Evolutionary conservation across 2,888 invertebrate species (phyloP).

Genomic region (Thereva unica): DNA sequence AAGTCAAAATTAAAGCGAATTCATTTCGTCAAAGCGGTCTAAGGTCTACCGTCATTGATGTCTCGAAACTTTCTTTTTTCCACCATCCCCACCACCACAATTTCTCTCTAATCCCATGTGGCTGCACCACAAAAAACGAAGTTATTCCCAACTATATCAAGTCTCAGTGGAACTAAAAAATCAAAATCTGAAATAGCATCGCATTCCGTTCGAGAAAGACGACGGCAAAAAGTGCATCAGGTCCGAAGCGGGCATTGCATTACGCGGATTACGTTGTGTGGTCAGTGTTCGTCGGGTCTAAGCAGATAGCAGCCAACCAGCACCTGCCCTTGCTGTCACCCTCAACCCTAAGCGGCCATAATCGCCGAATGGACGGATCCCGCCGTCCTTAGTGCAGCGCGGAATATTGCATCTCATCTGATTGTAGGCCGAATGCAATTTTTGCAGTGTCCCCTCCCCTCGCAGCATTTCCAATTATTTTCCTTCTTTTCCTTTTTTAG

Average conservation of each 20-base stretch:
- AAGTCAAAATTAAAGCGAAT: too few species aligned
- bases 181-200: not conserved
- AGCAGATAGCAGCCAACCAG: constrained; percentile 24
- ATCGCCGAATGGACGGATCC: constrained; percentile 29
- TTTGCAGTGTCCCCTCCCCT: constrained; percentile 22
- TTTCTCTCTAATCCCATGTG: too few species aligned
- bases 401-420: constrained; percentile 31
- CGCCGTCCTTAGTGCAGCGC: constrained; percentile 26
- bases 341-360: constrained; percentile 24
- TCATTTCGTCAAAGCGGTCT: too few species aligned
- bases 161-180: constrained; percentile 3
- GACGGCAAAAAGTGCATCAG: constrained; percentile 6
- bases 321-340: not conserved
- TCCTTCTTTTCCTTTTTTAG: constrained; percentile 22
- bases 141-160: too few species aligned
- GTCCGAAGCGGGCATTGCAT: constrained; percentile 20
- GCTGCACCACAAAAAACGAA: too few species aligned
- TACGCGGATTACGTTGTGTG: constrained; percentile 29
- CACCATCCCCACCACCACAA: too few species aligned
- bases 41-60: too few species aligned
- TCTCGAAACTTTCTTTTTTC: too few species aligned
- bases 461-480: constrained; percentile 30
- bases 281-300: constrained; percentile 27
- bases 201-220: too few species aligned
- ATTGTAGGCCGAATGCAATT: constrained; percentile 34